Conservation (phyloP, 2,888 invertebrate genomes). For the Oligia fasciuncula region DNA sequence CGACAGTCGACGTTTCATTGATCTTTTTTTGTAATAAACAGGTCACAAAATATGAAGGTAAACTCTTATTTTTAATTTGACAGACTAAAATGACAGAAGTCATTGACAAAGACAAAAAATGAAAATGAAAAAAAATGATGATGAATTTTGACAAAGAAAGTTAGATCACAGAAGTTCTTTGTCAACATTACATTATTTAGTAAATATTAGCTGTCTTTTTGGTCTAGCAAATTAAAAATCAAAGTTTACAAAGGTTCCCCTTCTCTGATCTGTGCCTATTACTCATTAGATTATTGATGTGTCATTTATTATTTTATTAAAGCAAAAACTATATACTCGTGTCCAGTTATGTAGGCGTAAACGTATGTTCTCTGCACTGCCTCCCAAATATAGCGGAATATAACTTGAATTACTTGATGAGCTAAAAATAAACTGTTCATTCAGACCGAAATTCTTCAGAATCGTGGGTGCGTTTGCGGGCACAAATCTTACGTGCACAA, state of each 20-base stretch:
- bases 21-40: neutral
- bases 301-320: constrained; percentile 32
- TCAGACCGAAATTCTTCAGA: neutral
- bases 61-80: too few relatives aligned
- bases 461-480: neutral
- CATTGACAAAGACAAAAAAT: too few relatives aligned
- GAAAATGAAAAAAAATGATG: too few relatives aligned
- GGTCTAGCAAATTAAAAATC: too few relatives aligned
- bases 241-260: constrained; percentile 4
- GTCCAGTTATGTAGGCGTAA: constrained; percentile 36
- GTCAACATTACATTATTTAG: too few relatives aligned
- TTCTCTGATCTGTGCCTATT: constrained; percentile 16
- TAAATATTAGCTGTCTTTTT: too few relatives aligned
- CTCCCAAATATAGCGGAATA: constrained; percentile 7
- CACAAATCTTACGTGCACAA: neutral
- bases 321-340: constrained; percentile 26
- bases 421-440: constrained; percentile 14
- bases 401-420: constrained; percentile 12
- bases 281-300: constrained; percentile 27
- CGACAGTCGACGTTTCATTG: too few relatives aligned
- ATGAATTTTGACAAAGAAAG: too few relatives aligned
- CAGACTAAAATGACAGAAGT: too few relatives aligned
- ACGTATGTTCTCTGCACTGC: neutral
- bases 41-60: neutral
- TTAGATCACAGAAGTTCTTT: too few relatives aligned